Evolutionary conservation across 2,797 vertebrate species (phyloP), one percentile per base, ranked within the genome.

Genomic region (Apogon hyalosoma): DNA sequence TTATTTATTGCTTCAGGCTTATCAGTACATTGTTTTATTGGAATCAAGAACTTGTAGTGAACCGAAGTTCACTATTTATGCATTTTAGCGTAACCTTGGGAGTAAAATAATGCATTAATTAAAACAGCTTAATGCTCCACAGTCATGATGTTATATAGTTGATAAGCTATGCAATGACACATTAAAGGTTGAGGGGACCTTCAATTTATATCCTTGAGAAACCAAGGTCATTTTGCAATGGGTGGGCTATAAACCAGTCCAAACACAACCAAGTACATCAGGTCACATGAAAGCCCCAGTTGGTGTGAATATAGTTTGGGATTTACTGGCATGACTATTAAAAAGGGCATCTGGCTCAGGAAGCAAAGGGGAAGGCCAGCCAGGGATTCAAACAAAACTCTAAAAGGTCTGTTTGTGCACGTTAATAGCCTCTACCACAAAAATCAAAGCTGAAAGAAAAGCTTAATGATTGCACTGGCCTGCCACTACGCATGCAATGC

Each of bases 311-410:
- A 75, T 67, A 81, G 82, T 85, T 84, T 33, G 51, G 54, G 67
- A 77, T 87, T 89, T 82, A 87, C 64, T 72, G 63, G 52, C 48
- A 41, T 16, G 41, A 60, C 72, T 72, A 76, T 86, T 79, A 84
- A 87, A 58, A 80, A 80, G 86, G 77, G 74, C 78, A 85, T 63
- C 73, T 80, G 86, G 77, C 79, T 75, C 49, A 52, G 63, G 78
- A 83, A 85, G 79, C 63, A 82, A 79, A 75, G 71, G 52, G 14
- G 16, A 78, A 80, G 71, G 73, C 79, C 78, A 77, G 64, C 46
- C 48, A 62, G 49, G 58, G 70, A 79, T 72, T 63, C 69, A 74
- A 53, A 77, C 61, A 45, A 40, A 80, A 79, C 50, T 75, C 61
- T 63, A 64, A 75, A 67, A 69, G 10, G 16, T 80, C 70, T 77